Evolutionary conservation across 1,140 invertebrate species (phyloP), one percentile per base, ranked within the genome.

Genomic region (Harpegnathos saltator): DNA sequence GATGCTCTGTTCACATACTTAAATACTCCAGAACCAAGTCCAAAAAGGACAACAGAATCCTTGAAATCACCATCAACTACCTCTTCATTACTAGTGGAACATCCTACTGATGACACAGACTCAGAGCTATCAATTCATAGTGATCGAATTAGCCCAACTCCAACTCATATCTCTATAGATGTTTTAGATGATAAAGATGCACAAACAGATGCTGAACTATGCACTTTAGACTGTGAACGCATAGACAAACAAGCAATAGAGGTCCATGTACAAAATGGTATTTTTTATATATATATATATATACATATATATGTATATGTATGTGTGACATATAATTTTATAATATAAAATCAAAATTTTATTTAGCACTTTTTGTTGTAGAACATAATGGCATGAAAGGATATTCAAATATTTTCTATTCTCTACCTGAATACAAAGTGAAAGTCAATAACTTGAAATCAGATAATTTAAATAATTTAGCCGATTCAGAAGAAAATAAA

Each of bases 81-180:
- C 59, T 92, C 86, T 0, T 89, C 90, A 0, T 72, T 89, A 14
- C 80, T 90, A 65, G 82, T 91, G 4, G 92, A 93, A 54, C 86
- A 88, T 72, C 77, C 89, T 29, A 74, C 85, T 0, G 89, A 91
- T 65, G 89, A 88, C 73, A 75, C 86, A 50, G 92, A 93, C 82
- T 91, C 90, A 5, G 91, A 92, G 75, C 85, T 90, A 61, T 91
- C 90, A 2, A 66, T 88, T 66, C 82, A 88, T 11, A 93, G 90
- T 71, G 89, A 87, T 50, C 62, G 65, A 19, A 88, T 90, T 9
- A 93, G 91, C 63, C 89, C 92, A 38, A 82, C 78, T 75, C 81
- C 77, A 17, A 38, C 83, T 22, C 85, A 92, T 82, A 77, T 82
- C 14, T 91, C 89, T 11, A 54, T 89, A 62, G 89, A 88, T 9